phyloP scores from a whole-genome alignment of 2,113 vertebrate genomes.

The Rhipidura dahli region DNA sequence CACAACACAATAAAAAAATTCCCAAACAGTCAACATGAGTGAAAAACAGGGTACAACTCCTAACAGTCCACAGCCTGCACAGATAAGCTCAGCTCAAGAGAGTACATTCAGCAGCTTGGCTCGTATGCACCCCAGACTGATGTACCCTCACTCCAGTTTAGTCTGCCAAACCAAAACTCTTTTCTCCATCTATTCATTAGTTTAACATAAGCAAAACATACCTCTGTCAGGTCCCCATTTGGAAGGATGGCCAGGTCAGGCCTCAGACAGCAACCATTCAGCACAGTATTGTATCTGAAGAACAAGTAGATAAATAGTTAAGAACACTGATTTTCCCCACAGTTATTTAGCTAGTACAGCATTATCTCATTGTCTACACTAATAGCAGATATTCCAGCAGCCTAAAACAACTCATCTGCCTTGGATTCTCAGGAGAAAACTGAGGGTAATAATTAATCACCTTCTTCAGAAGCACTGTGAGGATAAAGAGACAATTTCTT shows the following conservation, averaged over 20 bases:
- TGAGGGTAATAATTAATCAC: not conserved
- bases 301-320: not conserved
- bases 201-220: conserved; percentile 39
- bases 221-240: conserved; percentile 89
- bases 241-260: conserved; percentile 87
- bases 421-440: not conserved
- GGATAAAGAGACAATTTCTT: not conserved
- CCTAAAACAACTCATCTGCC: not conserved
- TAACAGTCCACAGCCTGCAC: not conserved
- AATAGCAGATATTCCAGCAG: not conserved
- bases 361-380: not conserved
- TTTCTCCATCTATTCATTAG: not conserved
- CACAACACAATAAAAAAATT: not conserved
- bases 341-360: not conserved
- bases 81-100: not conserved
- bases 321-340: not conserved
- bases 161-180: not conserved
- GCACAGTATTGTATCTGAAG: conserved; percentile 83
- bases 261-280: conserved; percentile 86
- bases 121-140: not conserved
- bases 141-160: not conserved
- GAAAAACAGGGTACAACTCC: not conserved
- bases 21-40: not conserved
- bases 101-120: not conserved
- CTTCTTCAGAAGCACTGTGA: not conserved